Evolutionary conservation across 2,888 invertebrate genomes (phyloP), one percentile per base, ranked within the genome.

Genomic region (Platycheirus rosarum): DNA sequence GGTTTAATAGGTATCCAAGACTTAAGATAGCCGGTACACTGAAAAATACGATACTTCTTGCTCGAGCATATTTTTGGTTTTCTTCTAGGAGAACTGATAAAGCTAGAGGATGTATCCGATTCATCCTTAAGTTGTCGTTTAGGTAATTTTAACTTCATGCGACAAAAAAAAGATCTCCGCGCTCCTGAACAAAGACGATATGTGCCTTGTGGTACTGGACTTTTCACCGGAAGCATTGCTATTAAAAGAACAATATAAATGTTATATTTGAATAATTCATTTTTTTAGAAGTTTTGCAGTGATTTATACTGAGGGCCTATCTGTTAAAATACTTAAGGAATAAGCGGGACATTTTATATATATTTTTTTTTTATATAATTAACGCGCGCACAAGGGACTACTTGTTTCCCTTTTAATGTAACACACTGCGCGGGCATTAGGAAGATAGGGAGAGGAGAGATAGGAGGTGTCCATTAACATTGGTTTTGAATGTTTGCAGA

Each of bases 191-290:
- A 95, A 8, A 97, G 91, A 23, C 95, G 93, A 0, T 96, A 94
- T 6, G 94, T 93, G 32, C 94, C 94, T 85, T 95, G 93, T 5
- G 95, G 95, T 73, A 96, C 91, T 87, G 97, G 97, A 1, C 96
- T 93, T 91, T 96, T 97, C 49, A 97, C 95, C 8, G 97, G 97
- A 86, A 97, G 91, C 96, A 97, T 97, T 14, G 97, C 97, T 97
- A 89, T 29, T 89, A 88, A 77, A 82, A 68, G 53, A 63, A 8
- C n/a, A 13, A 14, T 60, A n/a, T 49, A 14, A 14, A 26, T n/a
- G n/a, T n/a, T n/a, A n/a, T n/a, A n/a, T n/a, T n/a, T n/a, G n/a
- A n/a, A n/a, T n/a, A n/a, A n/a, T n/a, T n/a, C n/a, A n/a, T n/a
- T n/a, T n/a, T n/a, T n/a, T n/a, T n/a, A n/a, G n/a, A n/a, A n/a